Base-by-base conservation (phyloP, 2,888 invertebrate genomes). In the Acanthosoma haemorrhoidale region DNA sequence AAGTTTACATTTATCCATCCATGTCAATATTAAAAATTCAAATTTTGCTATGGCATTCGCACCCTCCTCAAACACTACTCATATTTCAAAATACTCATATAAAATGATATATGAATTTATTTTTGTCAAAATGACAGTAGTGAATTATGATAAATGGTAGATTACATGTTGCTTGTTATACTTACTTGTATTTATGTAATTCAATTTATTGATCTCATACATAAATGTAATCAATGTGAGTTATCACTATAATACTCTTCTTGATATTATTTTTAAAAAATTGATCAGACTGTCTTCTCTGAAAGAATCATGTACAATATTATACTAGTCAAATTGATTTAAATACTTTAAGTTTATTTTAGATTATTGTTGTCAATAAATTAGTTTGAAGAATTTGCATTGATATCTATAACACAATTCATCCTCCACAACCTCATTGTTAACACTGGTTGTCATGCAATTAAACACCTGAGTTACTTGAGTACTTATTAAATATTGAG, bases 311-410 rank as follows among this genome's bases (percentile, higher is more conserved):
- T 43, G 43, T 43, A 21, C 43, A 21, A 13, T 43, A 21, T 13
- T 11, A 43, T 43, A 43, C 43, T 43, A 43, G 43, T 43, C 43
- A 43, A 43, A 43, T 43, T 43, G 21, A 1, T 43, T 43, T 8
- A 9, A 13, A 18, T n/a, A n/a, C n/a, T 43, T 43, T 43, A 43
- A 43, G 18, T 41, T 43, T 36, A 34, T 63, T 38, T 63, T 21
- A 61, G 21, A 18, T 63, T 38, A 63, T 39, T 63, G 63, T 63
- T 63, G 63, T 63, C 63, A 63, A 63, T 63, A 63, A 63, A 63
- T 25, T 63, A 38, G 43, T 43, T 43, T 43, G 18, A 21, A 43
- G 21, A 43, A 21, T 43, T 43, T n/a, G n/a, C n/a, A n/a, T n/a
- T n/a, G n/a, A n/a, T n/a, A n/a, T n/a, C n/a, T n/a, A n/a, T n/a